Conservation (phyloP, 1,140 invertebrate genomes). For the Drosophila parabipectinata region DNA sequence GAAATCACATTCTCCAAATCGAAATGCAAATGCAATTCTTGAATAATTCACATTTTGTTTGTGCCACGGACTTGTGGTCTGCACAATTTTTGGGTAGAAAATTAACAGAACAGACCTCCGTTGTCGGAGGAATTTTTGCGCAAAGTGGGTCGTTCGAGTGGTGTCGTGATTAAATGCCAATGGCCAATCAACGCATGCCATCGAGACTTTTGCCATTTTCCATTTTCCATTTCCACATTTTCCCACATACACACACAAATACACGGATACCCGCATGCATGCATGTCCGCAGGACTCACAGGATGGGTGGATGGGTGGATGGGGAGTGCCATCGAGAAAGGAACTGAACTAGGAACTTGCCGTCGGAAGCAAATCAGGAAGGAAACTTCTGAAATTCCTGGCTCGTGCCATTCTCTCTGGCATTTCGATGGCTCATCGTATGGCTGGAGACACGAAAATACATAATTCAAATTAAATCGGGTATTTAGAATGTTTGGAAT, state of each 20-base stretch:
- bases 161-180: constrained; percentile 63
- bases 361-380: constrained; percentile 45
- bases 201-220: constrained; percentile 12
- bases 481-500: background rate
- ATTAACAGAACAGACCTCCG: background rate
- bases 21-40: constrained; percentile 25
- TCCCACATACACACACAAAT: constrained; percentile 5
- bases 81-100: constrained; percentile 10
- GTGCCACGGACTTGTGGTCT: constrained; percentile 4
- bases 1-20: constrained; percentile 3
- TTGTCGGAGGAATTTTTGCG: background rate
- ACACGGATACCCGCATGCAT: constrained; percentile 15
- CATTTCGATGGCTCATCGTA: constrained; percentile 38
- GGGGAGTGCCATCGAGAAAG: too few relatives aligned
- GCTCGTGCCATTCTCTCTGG: constrained; percentile 21
- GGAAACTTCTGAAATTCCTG: constrained; percentile 51
- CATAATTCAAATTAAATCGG: background rate
- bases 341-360: constrained; percentile 12
- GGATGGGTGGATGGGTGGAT: background rate
- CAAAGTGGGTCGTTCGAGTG: constrained; percentile 8
- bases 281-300: constrained; percentile 10
- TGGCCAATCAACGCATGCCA: constrained; percentile 63
- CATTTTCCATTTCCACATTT: constrained; percentile 8
- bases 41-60: constrained; percentile 37
- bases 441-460: background rate